A percentile compares a stretch with the other conserved stretches of the same genome.
These are phyloP conservation scores for Charina bottae DNA, from an alignment of 2,113 vertebrate species.

Conservation along the genomic window DNA sequence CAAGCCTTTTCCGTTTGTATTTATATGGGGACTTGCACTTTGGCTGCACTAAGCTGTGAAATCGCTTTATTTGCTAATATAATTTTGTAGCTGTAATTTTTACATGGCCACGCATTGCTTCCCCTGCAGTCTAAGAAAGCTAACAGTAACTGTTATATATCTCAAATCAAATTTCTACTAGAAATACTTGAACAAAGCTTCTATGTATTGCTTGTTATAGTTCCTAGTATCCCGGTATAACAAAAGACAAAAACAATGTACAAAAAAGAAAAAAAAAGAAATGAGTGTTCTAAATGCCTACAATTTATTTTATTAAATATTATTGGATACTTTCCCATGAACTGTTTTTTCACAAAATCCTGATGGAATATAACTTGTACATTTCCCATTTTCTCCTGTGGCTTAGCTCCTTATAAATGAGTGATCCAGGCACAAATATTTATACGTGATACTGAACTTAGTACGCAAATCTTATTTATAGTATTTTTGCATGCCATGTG, in stretches of 20 bases:
- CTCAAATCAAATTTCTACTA: slow-evolving; percentile 65
- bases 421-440: slow-evolving; percentile 63
- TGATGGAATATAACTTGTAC: slow-evolving; percentile 68
- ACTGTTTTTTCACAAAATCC: slow-evolving; percentile 56
- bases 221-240: slow-evolving; percentile 51
- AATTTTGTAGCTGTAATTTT: slow-evolving; percentile 63
- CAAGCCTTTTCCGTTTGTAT: slow-evolving; percentile 46
- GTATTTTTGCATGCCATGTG: slow-evolving; percentile 26
- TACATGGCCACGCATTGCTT: slow-evolving; percentile 61
- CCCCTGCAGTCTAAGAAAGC: slow-evolving; percentile 51
- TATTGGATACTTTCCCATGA: slow-evolving; percentile 61
- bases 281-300: slow-evolving; percentile 59
- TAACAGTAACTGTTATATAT: slow-evolving; percentile 64
- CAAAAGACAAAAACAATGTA: slow-evolving; percentile 51
- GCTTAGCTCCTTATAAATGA: slow-evolving; percentile 72
- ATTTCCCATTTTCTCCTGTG: slow-evolving; percentile 62
- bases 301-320: slow-evolving; percentile 70
- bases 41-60: slow-evolving; percentile 39
- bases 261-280: slow-evolving; percentile 53
- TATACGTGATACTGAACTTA: slow-evolving; percentile 49
- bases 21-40: slow-evolving; percentile 58
- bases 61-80: slow-evolving; percentile 60
- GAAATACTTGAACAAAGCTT: slow-evolving; percentile 63
- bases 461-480: slow-evolving; percentile 51
- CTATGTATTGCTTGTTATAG: slow-evolving; percentile 70